Percentiles rank a stretch among this genome's conserved stretches.
Evolutionary conservation across 2,888 invertebrate species (phyloP).

Genomic region (Eupithecia inturbata): DNA sequence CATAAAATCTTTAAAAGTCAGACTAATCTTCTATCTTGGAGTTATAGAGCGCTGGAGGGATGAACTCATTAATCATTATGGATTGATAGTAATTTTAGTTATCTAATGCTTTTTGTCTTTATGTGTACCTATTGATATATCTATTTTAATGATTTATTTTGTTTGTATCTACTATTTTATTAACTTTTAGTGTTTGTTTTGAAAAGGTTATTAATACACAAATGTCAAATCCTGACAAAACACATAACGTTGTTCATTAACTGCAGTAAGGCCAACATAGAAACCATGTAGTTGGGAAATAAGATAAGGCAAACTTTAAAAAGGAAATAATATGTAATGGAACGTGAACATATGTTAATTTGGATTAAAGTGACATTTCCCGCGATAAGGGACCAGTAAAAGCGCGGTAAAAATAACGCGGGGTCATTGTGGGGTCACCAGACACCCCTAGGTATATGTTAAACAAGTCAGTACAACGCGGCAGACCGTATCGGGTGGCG

Average conservation of each 20-base stretch:
- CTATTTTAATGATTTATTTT: no score
- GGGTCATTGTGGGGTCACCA: conserved; percentile 2
- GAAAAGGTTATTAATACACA: no score
- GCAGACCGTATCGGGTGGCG: neutral
- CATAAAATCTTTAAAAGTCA: no score
- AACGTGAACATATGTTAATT: conserved; percentile 12
- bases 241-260: neutral
- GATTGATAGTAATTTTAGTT: neutral
- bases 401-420: neutral
- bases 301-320: conserved; percentile 1
- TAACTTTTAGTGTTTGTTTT: no score
- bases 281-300: neutral
- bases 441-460: no score
- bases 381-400: neutral
- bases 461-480: neutral
- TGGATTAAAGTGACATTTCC: conserved; percentile 3
- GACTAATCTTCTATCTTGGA: neutral
- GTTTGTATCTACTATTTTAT: no score
- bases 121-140: no score
- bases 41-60: neutral
- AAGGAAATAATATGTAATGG: neutral
- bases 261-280: neutral
- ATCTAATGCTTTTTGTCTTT: neutral
- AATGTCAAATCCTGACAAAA: no score
- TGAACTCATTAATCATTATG: neutral